phyloP scores from a whole-genome alignment of 2,113 vertebrate species.

The Cyprinodon brontotheroides region DNA sequence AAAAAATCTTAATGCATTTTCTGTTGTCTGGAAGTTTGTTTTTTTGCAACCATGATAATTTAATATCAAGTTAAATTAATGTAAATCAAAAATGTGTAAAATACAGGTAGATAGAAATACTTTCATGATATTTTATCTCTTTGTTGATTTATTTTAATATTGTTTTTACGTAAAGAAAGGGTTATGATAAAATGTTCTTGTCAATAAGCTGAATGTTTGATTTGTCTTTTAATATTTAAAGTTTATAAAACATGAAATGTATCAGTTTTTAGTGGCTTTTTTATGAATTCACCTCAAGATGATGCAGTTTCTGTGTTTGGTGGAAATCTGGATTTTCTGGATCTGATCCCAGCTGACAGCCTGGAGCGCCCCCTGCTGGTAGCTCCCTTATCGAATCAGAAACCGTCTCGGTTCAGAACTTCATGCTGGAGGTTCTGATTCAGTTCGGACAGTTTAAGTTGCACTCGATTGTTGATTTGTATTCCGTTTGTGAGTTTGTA shows the following conservation, averaged over 20 bases:
- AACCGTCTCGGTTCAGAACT: background rate
- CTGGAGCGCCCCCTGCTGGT: constrained; percentile 31
- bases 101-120: background rate
- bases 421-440: background rate
- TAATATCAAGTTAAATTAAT: background rate
- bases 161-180: background rate
- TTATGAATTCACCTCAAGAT: background rate
- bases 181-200: background rate
- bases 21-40: background rate
- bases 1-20: background rate
- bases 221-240: background rate
- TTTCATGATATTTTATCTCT: background rate
- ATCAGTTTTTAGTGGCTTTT: background rate
- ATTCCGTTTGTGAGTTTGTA: constrained; percentile 61
- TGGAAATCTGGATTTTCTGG: background rate
- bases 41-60: background rate
- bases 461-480: constrained; percentile 48
- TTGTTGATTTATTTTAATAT: background rate
- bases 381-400: background rate
- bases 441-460: constrained; percentile 13
- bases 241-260: background rate
- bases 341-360: background rate
- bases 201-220: no score
- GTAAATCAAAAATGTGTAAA: background rate
- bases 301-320: background rate